Evolutionary conservation across 2,888 invertebrate species (phyloP).

Genomic region (Lepidonotus clava): DNA sequence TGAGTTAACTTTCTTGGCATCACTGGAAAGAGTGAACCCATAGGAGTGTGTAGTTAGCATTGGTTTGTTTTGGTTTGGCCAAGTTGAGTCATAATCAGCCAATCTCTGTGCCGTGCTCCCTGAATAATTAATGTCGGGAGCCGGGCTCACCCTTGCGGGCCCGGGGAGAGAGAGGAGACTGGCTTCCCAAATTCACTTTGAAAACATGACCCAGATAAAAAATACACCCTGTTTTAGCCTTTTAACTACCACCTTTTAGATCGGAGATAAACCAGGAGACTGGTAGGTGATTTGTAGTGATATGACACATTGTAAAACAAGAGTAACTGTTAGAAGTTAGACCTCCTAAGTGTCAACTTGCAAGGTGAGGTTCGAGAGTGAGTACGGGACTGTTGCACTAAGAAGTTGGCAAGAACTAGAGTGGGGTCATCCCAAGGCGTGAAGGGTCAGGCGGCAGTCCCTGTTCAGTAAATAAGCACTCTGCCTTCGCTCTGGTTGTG

Average conservation of each 20-base stretch:
- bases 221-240: constrained; percentile 5
- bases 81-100: not conserved
- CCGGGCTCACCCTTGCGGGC: not conserved
- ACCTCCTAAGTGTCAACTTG: constrained; percentile 18
- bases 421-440: constrained; percentile 45
- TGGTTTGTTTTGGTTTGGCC: not conserved
- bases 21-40: not conserved
- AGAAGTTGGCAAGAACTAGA: constrained; percentile 45
- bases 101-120: not conserved
- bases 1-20: not conserved
- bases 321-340: not conserved
- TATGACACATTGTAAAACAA: not conserved
- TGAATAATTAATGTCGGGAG: constrained; percentile 39
- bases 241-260: not conserved
- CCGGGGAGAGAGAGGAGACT: not conserved
- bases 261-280: too few relatives aligned
- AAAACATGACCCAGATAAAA: constrained; percentile 54
- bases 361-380: constrained; percentile 33
- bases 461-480: constrained; percentile 48
- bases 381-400: constrained; percentile 13
- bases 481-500: not conserved
- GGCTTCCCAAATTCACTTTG: constrained; percentile 49
- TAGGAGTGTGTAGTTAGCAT: not conserved
- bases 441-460: constrained; percentile 35
- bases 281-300: not conserved